Evolutionary conservation across 2,797 vertebrate genomes (phyloP).

Genomic region (Melanotaenia trifasciata): DNA sequence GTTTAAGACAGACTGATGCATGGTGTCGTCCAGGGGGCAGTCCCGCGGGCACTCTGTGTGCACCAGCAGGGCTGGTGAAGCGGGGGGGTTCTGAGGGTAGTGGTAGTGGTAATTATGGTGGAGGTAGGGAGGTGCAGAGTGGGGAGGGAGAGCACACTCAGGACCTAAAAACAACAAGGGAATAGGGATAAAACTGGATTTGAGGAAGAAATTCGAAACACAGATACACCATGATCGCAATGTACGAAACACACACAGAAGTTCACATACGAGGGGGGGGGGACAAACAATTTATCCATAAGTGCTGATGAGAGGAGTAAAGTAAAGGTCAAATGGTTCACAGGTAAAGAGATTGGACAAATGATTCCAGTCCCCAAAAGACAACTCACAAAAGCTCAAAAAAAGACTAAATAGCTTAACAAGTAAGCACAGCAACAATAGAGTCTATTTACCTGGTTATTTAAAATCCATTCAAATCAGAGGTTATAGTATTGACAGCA

Average conservation of each 20-base stretch:
- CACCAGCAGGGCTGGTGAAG: constrained; percentile 85
- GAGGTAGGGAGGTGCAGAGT: constrained; percentile 76
- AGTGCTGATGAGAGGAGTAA: background rate
- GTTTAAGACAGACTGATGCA: constrained; percentile 85
- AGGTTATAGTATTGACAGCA: constrained; percentile 15
- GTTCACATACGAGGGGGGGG: constrained; percentile 35
- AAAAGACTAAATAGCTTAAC: background rate
- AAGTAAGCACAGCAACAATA: background rate
- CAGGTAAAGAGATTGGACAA: background rate
- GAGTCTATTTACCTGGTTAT: constrained; percentile 1
- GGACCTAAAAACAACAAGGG: constrained; percentile 82
- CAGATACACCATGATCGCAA: constrained; percentile 53
- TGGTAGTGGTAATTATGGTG: constrained; percentile 70
- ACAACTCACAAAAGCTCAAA: background rate
- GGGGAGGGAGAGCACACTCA: constrained; percentile 80
- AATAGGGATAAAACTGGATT: constrained; percentile 66
- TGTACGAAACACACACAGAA: constrained; percentile 52
- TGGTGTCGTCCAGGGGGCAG: constrained; percentile 85
- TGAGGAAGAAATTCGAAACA: constrained; percentile 50
- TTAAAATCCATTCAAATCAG: constrained; percentile 34
- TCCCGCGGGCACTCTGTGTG: constrained; percentile 82
- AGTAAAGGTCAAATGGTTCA: constrained; percentile 12
- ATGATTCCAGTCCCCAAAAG: too few species aligned
- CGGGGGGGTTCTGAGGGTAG: constrained; percentile 80
- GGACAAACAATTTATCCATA: constrained; percentile 1